phyloP scores from a whole-genome alignment of 2,888 invertebrate genomes.

The Incurvaria masculella region DNA sequence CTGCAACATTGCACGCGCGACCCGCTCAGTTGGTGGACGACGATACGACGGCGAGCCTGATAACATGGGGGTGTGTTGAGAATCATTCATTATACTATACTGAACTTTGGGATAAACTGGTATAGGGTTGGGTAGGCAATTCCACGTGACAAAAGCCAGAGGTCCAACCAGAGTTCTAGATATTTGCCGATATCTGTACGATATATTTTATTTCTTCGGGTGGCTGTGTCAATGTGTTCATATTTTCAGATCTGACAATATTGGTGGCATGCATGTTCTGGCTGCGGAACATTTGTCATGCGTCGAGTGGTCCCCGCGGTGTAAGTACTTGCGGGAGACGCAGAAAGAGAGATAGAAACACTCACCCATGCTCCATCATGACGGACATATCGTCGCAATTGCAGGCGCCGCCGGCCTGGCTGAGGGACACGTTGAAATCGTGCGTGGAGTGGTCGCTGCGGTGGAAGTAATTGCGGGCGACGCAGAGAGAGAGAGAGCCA shows the following conservation, averaged over 20 bases:
- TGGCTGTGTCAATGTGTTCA: too few species aligned
- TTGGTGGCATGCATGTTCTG: conserved; percentile 92
- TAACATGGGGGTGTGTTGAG: too few species aligned
- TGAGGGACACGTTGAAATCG: conserved; percentile 91
- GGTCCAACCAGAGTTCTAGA: too few species aligned
- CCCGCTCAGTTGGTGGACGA: too few species aligned
- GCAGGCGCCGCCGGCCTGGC: conserved; percentile 89
- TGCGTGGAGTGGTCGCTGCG: conserved; percentile 85
- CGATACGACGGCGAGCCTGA: too few species aligned
- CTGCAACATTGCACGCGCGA: conserved; percentile 44
- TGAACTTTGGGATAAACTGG: too few species aligned
- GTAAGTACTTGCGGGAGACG: conserved; percentile 86
- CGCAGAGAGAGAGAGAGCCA: conserved; percentile 15
- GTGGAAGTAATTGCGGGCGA: conserved; percentile 88
- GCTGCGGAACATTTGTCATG: conserved; percentile 91
- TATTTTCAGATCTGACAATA: too few species aligned
- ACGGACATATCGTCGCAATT: conserved; percentile 89
- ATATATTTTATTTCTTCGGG: too few species aligned
- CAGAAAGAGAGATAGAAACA: not conserved
- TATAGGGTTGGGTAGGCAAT: too few species aligned
- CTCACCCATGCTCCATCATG: conserved; percentile 85
- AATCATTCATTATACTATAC: too few species aligned
- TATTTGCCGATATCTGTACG: too few species aligned
- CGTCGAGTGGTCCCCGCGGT: conserved; percentile 81
- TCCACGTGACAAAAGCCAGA: too few species aligned